These are phyloP conservation scores for Caenorhabditis wallacei DNA, from an alignment of 2,888 invertebrate species.

Conservation along the genomic window DNA sequence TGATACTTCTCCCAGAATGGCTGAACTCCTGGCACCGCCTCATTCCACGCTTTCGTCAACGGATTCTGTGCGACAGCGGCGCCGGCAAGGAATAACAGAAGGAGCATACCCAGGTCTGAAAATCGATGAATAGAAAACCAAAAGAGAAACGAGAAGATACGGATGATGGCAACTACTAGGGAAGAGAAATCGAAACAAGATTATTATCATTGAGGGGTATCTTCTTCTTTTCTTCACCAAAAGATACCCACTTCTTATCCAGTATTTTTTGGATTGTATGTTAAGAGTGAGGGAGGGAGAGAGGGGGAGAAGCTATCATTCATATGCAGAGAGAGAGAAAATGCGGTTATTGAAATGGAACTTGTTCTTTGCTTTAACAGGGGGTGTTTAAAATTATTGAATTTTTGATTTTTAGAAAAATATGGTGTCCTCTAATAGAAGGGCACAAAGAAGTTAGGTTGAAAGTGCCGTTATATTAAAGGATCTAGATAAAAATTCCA, in stretches of 20 bases:
- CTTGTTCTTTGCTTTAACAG: constrained; percentile 17
- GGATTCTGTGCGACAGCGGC: constrained; percentile 69
- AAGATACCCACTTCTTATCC: constrained; percentile 52
- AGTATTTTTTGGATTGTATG: constrained; percentile 37
- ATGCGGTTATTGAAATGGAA: constrained; percentile 3
- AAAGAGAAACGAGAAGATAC: neutral
- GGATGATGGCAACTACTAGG: neutral
- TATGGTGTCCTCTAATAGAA: too few relatives aligned
- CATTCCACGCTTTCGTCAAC: constrained; percentile 81
- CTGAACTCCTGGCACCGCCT: constrained; percentile 82
- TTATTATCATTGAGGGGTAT: constrained; percentile 37
- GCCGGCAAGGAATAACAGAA: constrained; percentile 32
- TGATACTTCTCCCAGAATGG: constrained; percentile 83
- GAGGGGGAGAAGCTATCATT: constrained; percentile 2
- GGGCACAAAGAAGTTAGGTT: too few relatives aligned
- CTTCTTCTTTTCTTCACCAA: neutral
- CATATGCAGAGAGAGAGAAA: neutral
- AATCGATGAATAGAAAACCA: constrained; percentile 2
- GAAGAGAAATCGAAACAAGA: constrained; percentile 16
- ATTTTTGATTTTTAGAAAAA: too few relatives aligned
- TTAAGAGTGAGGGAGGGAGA: neutral
- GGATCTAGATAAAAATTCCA: too few relatives aligned
- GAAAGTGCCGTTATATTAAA: too few relatives aligned
- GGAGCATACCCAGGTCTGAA: constrained; percentile 45
- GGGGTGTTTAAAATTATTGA: neutral